Evolutionary conservation across 1,140 invertebrate genomes (phyloP).

Genomic region (Aphelenchoides besseyi): DNA sequence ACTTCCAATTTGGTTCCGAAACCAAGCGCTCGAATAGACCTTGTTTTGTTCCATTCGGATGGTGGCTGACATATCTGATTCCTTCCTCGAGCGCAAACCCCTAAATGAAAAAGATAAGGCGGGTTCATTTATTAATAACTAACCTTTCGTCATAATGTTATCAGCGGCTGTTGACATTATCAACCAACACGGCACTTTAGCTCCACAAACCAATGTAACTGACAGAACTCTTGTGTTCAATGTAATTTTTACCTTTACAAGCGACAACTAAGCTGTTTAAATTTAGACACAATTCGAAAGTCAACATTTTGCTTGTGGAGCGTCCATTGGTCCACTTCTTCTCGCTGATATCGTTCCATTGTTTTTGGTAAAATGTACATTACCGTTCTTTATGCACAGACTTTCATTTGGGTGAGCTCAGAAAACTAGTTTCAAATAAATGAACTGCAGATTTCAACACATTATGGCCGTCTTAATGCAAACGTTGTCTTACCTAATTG

Average conservation of each 20-base stretch:
- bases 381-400: constrained; percentile 5
- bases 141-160: not conserved
- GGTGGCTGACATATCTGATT: too few relatives aligned
- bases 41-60: too few relatives aligned
- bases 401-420: not conserved
- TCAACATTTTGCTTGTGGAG: not conserved
- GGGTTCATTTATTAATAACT: not conserved
- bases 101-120: not conserved
- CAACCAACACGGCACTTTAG: not conserved
- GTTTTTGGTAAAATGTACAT: not conserved
- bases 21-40: too few relatives aligned
- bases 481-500: constrained; percentile 30
- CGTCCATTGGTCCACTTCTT: not conserved
- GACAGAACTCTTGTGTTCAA: not conserved
- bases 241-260: not conserved
- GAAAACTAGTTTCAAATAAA: not conserved
- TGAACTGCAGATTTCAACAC: constrained; percentile 33
- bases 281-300: not conserved
- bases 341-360: constrained; percentile 6
- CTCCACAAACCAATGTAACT: not conserved
- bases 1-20: too few relatives aligned
- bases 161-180: not conserved
- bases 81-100: not conserved
- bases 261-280: not conserved
- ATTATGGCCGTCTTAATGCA: constrained; percentile 40